Percentiles rank a stretch among this genome's conserved stretches.
These are phyloP conservation scores for Copidosoma floridanum DNA, from an alignment of 1,140 invertebrate genomes.

Conservation along the genomic window DNA sequence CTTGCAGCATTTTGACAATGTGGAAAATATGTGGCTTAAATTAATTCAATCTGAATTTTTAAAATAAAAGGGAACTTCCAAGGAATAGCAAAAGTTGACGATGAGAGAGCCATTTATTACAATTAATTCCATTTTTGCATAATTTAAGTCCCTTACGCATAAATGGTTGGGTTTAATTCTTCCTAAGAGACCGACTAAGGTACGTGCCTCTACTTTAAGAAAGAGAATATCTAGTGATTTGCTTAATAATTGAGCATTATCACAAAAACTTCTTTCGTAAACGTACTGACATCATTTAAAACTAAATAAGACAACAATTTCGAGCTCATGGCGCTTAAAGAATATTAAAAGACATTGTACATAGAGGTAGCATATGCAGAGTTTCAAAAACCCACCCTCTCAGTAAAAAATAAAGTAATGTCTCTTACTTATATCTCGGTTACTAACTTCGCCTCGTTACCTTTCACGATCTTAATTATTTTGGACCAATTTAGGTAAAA, in stretches of 20 bases:
- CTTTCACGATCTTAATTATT: no score
- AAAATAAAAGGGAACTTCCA: neutral
- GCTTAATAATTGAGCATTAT: slow-evolving; percentile 20
- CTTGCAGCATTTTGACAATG: neutral
- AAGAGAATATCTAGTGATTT: neutral
- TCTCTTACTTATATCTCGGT: slow-evolving; percentile 30
- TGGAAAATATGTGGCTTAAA: neutral
- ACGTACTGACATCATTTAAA: slow-evolving; percentile 24
- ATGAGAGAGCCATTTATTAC: neutral
- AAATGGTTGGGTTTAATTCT: neutral
- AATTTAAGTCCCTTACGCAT: neutral
- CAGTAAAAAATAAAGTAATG: slow-evolving; percentile 26
- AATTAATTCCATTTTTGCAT: neutral
- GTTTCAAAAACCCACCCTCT: neutral
- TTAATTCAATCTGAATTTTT: neutral
- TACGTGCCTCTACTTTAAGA: neutral
- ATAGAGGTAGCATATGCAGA: neutral
- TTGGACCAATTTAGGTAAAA: no score
- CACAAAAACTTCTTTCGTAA: slow-evolving; percentile 23
- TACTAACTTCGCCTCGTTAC: no score
- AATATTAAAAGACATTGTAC: slow-evolving; percentile 1
- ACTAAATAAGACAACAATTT: slow-evolving; percentile 28
- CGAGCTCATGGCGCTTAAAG: slow-evolving; percentile 24
- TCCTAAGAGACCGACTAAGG: no score
- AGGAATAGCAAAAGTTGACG: neutral